Conservation (phyloP, 2,113 vertebrate genomes). For the Epinephelus cyanopodus region DNA sequence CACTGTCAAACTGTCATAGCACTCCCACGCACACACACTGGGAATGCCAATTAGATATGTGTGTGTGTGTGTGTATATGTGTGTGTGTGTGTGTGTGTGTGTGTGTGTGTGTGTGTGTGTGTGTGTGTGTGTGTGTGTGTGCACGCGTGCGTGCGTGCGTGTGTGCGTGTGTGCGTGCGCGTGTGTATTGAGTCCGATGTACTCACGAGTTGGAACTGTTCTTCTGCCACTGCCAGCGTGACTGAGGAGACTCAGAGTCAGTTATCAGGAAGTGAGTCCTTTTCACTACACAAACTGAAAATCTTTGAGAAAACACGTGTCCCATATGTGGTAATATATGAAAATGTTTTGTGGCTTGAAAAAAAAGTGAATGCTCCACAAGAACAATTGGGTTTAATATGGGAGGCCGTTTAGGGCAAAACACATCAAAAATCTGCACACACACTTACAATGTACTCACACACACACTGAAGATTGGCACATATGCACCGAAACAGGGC, state of each 20-base stretch:
- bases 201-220: not conserved
- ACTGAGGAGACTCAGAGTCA: not conserved
- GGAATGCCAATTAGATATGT: slow-evolving; percentile 62
- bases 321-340: not conserved
- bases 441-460: too few species aligned
- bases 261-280: not conserved
- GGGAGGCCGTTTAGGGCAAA: too few species aligned
- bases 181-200: not conserved
- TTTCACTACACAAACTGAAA: not conserved
- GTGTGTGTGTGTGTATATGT: slow-evolving; percentile 5
- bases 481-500: too few species aligned
- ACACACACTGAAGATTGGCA: too few species aligned
- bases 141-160: not conserved
- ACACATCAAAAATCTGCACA: too few species aligned
- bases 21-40: slow-evolving; percentile 53
- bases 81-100: slow-evolving; percentile 12
- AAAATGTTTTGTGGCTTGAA: not conserved
- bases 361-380: not conserved
- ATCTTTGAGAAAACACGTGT: not conserved
- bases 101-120: not conserved
- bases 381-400: not conserved
- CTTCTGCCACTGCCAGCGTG: not conserved
- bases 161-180: too few species aligned
- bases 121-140: too few species aligned
- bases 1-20: slow-evolving; percentile 74